phyloP scores from a whole-genome alignment of 2,113 vertebrate genomes.

The Salvelinus alpinus region DNA sequence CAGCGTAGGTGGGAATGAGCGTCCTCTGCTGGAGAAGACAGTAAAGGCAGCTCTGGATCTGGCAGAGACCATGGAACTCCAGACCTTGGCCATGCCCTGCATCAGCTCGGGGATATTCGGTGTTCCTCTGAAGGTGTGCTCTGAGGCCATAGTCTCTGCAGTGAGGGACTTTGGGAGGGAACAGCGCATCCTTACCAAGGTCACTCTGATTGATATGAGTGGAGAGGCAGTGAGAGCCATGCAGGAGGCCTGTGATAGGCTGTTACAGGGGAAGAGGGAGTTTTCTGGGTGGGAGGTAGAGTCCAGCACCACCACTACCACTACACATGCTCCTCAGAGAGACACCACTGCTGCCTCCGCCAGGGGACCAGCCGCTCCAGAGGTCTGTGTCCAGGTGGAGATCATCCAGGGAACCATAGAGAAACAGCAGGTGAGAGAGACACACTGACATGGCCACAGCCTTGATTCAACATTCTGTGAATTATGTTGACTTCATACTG shows the following conservation, averaged over 20 bases:
- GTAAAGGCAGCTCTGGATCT: constrained; percentile 37
- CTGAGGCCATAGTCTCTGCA: constrained; percentile 40
- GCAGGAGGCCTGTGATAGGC: constrained; percentile 39
- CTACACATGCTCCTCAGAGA: neutral
- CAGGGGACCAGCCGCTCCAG: constrained; percentile 12
- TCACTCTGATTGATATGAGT: too few relatives aligned
- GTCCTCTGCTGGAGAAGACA: neutral
- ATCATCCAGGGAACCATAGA: constrained; percentile 49
- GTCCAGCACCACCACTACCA: neutral
- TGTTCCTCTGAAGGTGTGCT: constrained; percentile 50
- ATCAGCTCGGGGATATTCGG: constrained; percentile 61
- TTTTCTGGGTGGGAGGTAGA: neutral
- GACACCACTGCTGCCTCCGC: neutral
- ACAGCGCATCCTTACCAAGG: too few relatives aligned
- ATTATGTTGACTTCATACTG: neutral
- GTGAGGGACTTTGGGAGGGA: too few relatives aligned
- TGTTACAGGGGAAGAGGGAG: constrained; percentile 19
- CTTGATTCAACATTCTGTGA: neutral
- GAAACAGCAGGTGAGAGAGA: constrained; percentile 53
- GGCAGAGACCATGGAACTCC: constrained; percentile 31
- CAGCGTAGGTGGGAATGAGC: too few relatives aligned
- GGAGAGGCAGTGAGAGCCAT: too few relatives aligned
- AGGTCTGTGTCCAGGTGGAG: constrained; percentile 33
- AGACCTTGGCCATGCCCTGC: constrained; percentile 63
- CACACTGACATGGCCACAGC: neutral